phyloP scores from a whole-genome alignment of 2,888 invertebrate genomes.

The Lasius fuliginosus region DNA sequence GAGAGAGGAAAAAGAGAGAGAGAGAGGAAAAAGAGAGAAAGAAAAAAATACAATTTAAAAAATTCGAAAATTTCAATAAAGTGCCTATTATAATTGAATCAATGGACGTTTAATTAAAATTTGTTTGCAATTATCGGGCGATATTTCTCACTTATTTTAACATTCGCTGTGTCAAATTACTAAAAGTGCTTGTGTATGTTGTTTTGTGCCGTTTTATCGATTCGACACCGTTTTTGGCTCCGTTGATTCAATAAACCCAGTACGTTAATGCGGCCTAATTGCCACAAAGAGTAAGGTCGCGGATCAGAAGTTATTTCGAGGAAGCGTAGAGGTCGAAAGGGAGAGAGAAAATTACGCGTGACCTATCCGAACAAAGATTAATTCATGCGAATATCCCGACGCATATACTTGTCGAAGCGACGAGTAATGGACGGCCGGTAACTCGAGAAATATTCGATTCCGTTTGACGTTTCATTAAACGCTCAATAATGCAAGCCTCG shows the following conservation, averaged over 20 bases:
- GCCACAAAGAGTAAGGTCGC: not conserved
- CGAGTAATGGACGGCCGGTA: slow-evolving; percentile 55
- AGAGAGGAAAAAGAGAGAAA: not conserved
- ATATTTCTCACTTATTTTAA: not conserved
- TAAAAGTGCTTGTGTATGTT: not conserved
- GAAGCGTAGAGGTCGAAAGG: slow-evolving; percentile 6
- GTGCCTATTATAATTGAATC: not conserved
- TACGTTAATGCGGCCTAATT: slow-evolving; percentile 39
- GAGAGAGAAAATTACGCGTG: slow-evolving; percentile 19
- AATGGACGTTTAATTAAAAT: not conserved
- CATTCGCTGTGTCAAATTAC: not conserved
- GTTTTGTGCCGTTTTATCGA: not conserved
- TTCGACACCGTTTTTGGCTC: not conserved
- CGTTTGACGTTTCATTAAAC: slow-evolving; percentile 62
- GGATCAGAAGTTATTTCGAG: slow-evolving; percentile 21
- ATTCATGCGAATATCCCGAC: slow-evolving; percentile 51
- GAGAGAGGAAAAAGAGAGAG: not conserved
- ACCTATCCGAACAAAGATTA: slow-evolving; percentile 57
- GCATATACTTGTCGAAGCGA: slow-evolving; percentile 34
- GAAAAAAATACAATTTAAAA: not conserved
- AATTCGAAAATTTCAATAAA: not conserved
- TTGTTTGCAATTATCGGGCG: not conserved
- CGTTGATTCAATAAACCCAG: slow-evolving; percentile 30
- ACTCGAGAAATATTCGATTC: slow-evolving; percentile 66
- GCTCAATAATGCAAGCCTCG: slow-evolving; percentile 14